Conservation (phyloP, 2,888 invertebrate species). For the Andrena fulva region DNA sequence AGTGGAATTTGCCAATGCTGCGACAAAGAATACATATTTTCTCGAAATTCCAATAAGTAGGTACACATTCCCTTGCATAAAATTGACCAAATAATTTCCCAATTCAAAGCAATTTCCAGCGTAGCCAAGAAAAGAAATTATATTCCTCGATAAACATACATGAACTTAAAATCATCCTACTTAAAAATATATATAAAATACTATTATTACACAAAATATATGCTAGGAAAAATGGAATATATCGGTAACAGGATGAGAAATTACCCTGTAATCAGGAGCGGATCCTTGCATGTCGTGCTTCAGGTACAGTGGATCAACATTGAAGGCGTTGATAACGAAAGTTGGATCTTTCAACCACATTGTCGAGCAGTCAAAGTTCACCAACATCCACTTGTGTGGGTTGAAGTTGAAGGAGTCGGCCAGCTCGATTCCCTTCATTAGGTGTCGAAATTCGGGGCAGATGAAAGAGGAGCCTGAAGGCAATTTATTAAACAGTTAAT, state of each 20-base stretch:
- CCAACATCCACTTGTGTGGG: slow-evolving; percentile 99
- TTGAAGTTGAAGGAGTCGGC: slow-evolving; percentile 99
- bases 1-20: slow-evolving; percentile 98
- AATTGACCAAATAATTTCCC: background rate
- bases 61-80: background rate
- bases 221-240: too few species aligned
- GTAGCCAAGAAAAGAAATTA: too few species aligned
- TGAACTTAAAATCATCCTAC: too few species aligned
- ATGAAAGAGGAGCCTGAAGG: slow-evolving; percentile 93
- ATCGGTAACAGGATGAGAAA: background rate
- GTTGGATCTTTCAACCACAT: slow-evolving; percentile 97
- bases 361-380: slow-evolving; percentile 99
- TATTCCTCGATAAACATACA: too few species aligned
- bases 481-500: background rate
- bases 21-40: slow-evolving; percentile 12
- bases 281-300: slow-evolving; percentile 97
- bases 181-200: too few species aligned
- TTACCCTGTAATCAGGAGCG: slow-evolving; percentile 95
- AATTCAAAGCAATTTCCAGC: too few species aligned
- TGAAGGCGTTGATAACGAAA: slow-evolving; percentile 97
- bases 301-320: slow-evolving; percentile 98
- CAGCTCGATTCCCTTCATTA: slow-evolving; percentile 94
- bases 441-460: slow-evolving; percentile 97
- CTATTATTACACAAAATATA: too few species aligned
- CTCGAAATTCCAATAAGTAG: background rate